Conservation (phyloP, 2,888 invertebrate genomes). For the Acheta domesticus region DNA sequence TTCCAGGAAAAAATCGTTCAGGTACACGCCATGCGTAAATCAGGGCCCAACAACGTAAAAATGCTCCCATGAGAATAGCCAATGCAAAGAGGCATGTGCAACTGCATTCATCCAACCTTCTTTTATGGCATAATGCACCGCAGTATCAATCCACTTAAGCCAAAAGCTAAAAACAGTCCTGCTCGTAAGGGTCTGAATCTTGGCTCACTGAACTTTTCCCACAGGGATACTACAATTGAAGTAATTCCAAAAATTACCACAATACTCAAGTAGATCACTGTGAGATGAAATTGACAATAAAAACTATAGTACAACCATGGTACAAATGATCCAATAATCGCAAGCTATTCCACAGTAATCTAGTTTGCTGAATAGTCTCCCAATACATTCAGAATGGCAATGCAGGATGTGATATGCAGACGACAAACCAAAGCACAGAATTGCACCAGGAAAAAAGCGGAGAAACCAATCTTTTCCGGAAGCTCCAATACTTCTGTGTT, state of each 20-base stretch:
- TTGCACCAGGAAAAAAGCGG: slow-evolving; percentile 93
- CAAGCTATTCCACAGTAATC: slow-evolving; percentile 99
- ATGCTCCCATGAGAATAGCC: slow-evolving; percentile 90
- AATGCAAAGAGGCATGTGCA: slow-evolving; percentile 87
- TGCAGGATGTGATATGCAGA: slow-evolving; percentile 97
- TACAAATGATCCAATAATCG: slow-evolving; percentile 97
- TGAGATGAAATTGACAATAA: slow-evolving; percentile 93
- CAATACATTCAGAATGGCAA: slow-evolving; percentile 96
- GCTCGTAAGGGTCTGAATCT: slow-evolving; percentile 82
- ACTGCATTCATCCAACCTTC: slow-evolving; percentile 94
- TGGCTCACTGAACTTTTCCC: slow-evolving; percentile 96
- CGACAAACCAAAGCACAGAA: slow-evolving; percentile 92
- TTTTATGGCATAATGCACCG: slow-evolving; percentile 89
- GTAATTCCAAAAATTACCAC: slow-evolving; percentile 88
- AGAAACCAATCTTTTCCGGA: slow-evolving; percentile 91
- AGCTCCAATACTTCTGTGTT: slow-evolving; percentile 82
- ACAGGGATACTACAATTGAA: slow-evolving; percentile 92
- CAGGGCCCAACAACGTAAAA: slow-evolving; percentile 92
- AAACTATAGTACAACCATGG: slow-evolving; percentile 99
- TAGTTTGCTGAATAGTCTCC: slow-evolving; percentile 95
- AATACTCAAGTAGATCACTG: slow-evolving; percentile 84
- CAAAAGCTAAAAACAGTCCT: slow-evolving; percentile 93
- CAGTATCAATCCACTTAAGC: slow-evolving; percentile 95
- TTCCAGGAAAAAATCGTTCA: slow-evolving; percentile 96
- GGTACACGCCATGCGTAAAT: slow-evolving; percentile 95